Percentiles rank a stretch among this genome's conserved stretches.
Conservation (phyloP, 2,113 vertebrate genomes). For the Calidris pygmaea region DNA sequence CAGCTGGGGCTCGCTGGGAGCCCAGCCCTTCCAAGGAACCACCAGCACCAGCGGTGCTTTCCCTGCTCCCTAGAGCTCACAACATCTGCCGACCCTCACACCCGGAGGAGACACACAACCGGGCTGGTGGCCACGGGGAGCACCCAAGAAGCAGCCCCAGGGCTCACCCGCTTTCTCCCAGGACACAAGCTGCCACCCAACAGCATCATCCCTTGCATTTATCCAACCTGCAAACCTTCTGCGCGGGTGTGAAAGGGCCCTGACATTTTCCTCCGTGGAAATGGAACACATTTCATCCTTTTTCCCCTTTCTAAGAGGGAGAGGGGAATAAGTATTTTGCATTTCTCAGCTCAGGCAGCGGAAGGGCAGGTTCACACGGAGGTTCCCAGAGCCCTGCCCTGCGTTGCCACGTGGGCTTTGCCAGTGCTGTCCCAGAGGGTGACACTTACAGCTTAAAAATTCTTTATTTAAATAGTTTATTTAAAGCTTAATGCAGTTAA, state of each 20-base stretch:
- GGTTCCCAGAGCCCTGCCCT: not conserved
- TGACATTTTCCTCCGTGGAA: accelerated
- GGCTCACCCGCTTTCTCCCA: not conserved
- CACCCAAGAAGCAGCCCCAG: not conserved
- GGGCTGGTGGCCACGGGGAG: not conserved
- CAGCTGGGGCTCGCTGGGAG: not conserved
- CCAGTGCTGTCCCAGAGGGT: not conserved
- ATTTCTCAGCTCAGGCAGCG: not conserved
- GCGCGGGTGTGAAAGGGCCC: not conserved
- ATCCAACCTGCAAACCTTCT: not conserved
- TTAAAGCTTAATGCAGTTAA: constrained; percentile 1
- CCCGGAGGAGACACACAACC: accelerated
- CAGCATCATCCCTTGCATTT: not conserved
- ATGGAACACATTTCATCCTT: not conserved
- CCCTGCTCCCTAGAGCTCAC: not conserved
- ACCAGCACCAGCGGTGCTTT: not conserved
- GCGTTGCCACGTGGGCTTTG: not conserved
- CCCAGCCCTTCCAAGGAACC: not conserved
- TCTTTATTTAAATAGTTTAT: constrained; percentile 9
- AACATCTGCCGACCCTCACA: not conserved
- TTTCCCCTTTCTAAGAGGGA: not conserved
- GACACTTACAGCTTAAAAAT: not conserved
- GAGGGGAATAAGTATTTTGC: not conserved
- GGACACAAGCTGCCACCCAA: not conserved
- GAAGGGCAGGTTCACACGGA: not conserved